A percentile compares a stretch with the other conserved stretches of the same genome.
phyloP scores from a whole-genome alignment of 92 coral and sea anemone genomes.

The Micromussa lordhowensis region DNA sequence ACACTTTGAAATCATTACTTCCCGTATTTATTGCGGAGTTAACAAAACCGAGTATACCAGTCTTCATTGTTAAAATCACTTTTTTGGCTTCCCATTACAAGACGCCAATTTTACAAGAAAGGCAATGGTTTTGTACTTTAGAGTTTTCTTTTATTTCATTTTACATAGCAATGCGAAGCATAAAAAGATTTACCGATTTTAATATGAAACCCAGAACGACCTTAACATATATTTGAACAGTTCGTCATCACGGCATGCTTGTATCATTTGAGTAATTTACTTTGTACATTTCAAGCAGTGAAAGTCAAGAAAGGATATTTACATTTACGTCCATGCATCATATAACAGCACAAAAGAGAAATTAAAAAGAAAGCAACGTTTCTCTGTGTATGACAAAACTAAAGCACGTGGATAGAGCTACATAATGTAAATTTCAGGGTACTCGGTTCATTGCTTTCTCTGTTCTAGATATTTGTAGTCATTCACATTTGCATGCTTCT shows the following conservation, averaged over 20 bases:
- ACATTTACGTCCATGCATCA: not conserved
- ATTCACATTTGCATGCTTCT: not conserved
- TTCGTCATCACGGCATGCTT: not conserved
- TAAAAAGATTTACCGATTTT: not conserved
- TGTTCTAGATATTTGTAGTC: no score
- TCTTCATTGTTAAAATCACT: not conserved
- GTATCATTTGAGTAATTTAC: not conserved
- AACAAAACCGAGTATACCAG: not conserved
- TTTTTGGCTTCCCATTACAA: not conserved
- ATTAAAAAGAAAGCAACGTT: not conserved
- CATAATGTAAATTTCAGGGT: not conserved
- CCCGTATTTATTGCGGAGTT: not conserved
- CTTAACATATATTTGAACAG: conserved; percentile 7
- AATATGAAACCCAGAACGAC: not conserved
- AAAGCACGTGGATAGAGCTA: conserved; percentile 6
- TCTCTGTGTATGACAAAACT: not conserved
- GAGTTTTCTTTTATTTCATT: conserved; percentile 7
- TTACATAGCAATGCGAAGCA: conserved; percentile 7
- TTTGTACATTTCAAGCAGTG: conserved; percentile 21
- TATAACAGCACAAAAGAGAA: not conserved
- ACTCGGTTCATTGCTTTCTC: not conserved
- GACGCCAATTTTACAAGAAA: not conserved
- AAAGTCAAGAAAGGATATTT: conserved; percentile 27
- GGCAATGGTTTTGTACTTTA: not conserved
- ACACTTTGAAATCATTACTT: not conserved